Percentiles rank a stretch among this genome's conserved stretches.
These are phyloP conservation scores for Brachionus rotundiformis DNA, from an alignment of 1,140 invertebrate genomes.

Conservation along the genomic window DNA sequence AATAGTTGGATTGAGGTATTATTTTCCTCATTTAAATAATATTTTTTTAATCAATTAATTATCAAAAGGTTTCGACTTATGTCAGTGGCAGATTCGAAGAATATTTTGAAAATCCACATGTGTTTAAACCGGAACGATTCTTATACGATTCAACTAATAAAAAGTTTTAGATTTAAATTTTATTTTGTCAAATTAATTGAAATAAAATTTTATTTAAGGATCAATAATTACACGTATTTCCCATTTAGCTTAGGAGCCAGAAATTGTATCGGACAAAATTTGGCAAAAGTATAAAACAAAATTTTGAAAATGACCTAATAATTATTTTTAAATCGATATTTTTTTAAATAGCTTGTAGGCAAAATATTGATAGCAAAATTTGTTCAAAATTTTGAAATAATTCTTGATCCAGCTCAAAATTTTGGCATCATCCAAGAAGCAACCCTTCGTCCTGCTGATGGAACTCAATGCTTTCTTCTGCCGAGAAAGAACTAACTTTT, in stretches of 20 bases:
- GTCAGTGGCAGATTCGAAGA: conserved; percentile 38
- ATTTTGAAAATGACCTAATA: neutral
- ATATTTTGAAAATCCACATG: conserved; percentile 36
- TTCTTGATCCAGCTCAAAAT: conserved; percentile 29
- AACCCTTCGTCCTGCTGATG: conserved; percentile 35
- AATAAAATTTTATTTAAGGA: neutral
- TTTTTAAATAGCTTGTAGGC: conserved; percentile 3
- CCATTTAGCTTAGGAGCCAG: conserved; percentile 39
- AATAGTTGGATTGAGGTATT: conserved; percentile 41
- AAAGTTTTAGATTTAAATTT: neutral
- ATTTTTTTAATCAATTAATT: too few relatives aligned
- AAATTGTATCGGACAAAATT: conserved; percentile 50
- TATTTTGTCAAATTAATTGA: neutral
- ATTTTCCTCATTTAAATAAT: conserved; percentile 1
- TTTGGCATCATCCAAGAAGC: conserved; percentile 27
- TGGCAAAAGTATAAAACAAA: conserved; percentile 35
- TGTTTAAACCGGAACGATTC: conserved; percentile 44
- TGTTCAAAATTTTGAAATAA: conserved; percentile 46
- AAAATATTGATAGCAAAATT: conserved; percentile 37
- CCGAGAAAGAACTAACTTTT: conserved; percentile 10
- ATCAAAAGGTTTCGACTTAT: conserved; percentile 40
- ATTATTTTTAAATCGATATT: neutral
- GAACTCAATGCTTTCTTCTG: conserved; percentile 41
- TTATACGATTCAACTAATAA: neutral
- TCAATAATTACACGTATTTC: conserved; percentile 51